A percentile compares a stretch with the other conserved stretches of the same genome.
Evolutionary conservation across 2,797 vertebrate genomes (phyloP).

Genomic region (Malacoraja senta): DNA sequence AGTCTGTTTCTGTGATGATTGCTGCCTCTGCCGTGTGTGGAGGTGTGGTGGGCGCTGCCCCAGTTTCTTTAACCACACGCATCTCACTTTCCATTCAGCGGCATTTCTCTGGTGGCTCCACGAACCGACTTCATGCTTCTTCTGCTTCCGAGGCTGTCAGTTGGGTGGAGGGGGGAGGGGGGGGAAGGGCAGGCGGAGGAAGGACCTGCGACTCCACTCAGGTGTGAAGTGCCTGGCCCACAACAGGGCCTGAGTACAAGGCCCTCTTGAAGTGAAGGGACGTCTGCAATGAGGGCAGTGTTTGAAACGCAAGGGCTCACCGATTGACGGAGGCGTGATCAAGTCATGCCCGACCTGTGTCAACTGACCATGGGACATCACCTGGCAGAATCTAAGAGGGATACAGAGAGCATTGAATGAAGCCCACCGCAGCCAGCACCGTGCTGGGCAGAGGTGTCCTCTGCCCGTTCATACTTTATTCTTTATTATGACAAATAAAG

Average conservation of each 20-base stretch:
- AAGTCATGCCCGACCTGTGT: background rate
- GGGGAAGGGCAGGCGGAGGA: no score
- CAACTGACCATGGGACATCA: background rate
- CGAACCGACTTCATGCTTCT: slow-evolving; percentile 7
- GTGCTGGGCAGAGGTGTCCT: no score
- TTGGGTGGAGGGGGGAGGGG: no score
- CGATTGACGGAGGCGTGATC: background rate
- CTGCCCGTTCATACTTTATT: no score
- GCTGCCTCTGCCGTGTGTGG: background rate
- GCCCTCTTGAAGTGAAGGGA: background rate
- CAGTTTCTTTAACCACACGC: background rate
- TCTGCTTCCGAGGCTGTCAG: background rate
- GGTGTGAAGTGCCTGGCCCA: background rate
- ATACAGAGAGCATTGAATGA: background rate
- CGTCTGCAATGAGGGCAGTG: no score
- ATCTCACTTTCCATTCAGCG: slow-evolving; percentile 24
- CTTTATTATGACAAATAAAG: no score
- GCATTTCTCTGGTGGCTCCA: background rate
- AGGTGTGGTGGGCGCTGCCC: background rate
- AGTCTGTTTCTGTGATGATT: background rate
- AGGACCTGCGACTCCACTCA: background rate
- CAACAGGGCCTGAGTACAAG: background rate
- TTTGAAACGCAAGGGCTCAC: background rate
- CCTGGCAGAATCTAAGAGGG: background rate
- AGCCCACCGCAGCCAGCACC: no score